Base-by-base conservation (phyloP, 2,888 invertebrate species). In the Cephus runcator region DNA sequence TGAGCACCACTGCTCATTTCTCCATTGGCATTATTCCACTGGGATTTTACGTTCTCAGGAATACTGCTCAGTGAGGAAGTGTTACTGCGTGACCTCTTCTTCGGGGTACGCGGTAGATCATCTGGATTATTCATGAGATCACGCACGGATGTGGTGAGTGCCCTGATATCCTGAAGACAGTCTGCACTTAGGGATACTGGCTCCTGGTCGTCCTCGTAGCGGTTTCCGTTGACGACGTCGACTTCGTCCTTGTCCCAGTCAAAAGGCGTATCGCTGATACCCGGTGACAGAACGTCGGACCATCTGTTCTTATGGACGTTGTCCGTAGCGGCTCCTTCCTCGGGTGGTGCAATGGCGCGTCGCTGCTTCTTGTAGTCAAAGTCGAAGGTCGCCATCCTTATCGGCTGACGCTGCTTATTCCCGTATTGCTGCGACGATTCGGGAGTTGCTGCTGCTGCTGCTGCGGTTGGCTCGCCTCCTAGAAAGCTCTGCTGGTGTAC, bases 401-500 rank as follows among this genome's bases (percentile, higher is more conserved):
- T 86, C 90, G 90, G 88, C 90, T 91, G 87, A 90, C 89, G 84
- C 89, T 90, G 89, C 90, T 91, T 86, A 90, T 89, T 76, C 88
- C 90, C 79, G 89, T 89, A 83, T 90, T 91, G 90, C 89, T 90
- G 84, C 90, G 88, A 71, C 88, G 89, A 77, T 88, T 90, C 83
- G 86, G 30, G 12, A 69, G 69, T 69, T 69, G 81, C 81, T 85
- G 82, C 76, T 87, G 87, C 76, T 88, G 87, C 82, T 85, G 85
- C 79, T 86, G 87, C 79, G 87, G 88, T 85, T 84, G 88, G 88
- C 83, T 90, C 88, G 88, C 88, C 89, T 91, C 90, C 91, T 91
- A 88, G 87, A 91, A 91, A 90, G 88, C 90, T 90, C 90, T 90
- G 90, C 86, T 89, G 88, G 88, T 90, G 87, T 90, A 90, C 90